Conservation (phyloP, 2,797 vertebrate species). For the Platyrinchus mystaceus region DNA sequence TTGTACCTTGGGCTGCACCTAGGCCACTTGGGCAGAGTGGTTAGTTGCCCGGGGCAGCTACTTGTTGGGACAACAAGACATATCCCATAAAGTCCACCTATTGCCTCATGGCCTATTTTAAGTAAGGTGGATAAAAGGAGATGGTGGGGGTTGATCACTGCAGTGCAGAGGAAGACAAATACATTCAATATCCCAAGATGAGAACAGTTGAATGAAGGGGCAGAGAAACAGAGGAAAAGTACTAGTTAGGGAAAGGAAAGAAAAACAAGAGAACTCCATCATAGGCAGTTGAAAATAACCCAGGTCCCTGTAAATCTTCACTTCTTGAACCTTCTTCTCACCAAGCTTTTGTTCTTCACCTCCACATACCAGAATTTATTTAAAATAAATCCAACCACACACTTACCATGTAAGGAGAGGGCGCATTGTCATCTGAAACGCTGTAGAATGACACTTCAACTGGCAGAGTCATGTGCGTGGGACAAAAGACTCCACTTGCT, state of each 20-base stretch:
- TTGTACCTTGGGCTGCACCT: neutral
- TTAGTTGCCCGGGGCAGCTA: conserved; percentile 14
- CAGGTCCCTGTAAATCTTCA: neutral
- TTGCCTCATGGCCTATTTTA: conserved; percentile 43
- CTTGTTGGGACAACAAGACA: conserved; percentile 1
- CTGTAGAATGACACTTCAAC: conserved; percentile 98
- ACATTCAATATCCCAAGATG: neutral
- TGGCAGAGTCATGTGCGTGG: conserved; percentile 95
- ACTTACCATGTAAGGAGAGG: conserved; percentile 97
- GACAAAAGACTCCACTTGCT: conserved; percentile 95
- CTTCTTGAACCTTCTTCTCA: neutral
- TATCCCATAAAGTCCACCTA: neutral
- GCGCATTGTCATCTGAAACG: conserved; percentile 97
- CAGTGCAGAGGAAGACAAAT: neutral
- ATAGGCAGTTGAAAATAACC: neutral
- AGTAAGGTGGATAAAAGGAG: neutral
- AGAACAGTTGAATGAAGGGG: neutral
- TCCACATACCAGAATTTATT: neutral
- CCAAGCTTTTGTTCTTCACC: neutral
- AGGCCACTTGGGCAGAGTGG: neutral
- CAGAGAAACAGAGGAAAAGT: neutral
- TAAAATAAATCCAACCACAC: neutral
- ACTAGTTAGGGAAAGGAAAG: neutral
- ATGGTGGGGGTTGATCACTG: neutral
- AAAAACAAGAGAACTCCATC: neutral